These are phyloP conservation scores for Drosophila murphyi DNA, from an alignment of 1,140 invertebrate genomes.

Conservation along the genomic window DNA sequence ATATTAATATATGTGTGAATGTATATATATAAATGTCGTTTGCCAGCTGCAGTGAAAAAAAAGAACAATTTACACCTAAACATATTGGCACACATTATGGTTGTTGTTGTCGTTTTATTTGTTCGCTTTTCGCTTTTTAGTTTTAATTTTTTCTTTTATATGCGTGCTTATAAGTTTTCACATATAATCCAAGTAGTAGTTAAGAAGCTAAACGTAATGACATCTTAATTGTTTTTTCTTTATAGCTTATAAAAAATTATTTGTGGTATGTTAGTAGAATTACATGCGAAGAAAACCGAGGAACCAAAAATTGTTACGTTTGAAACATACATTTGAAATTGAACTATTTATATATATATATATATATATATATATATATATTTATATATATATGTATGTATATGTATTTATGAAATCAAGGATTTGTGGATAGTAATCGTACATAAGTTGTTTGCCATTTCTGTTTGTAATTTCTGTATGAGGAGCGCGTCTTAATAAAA, in stretches of 20 bases:
- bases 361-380: no score
- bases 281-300: conserved; percentile 43
- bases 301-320: conserved; percentile 53
- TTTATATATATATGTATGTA: no score
- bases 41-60: conserved; percentile 46
- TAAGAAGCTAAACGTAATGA: conserved; percentile 30
- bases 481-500: no score
- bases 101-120: conserved; percentile 13
- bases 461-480: background rate
- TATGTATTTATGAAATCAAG: conserved; percentile 9
- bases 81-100: conserved; percentile 71
- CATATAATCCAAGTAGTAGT: conserved; percentile 30
- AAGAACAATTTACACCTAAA: conserved; percentile 64
- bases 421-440: conserved; percentile 15
- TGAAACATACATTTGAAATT: conserved; percentile 43
- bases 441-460: background rate
- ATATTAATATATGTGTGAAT: conserved; percentile 22
- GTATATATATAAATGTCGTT: conserved; percentile 27
- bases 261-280: conserved; percentile 26
- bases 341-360: conserved; percentile 27
- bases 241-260: conserved; percentile 24
- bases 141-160: conserved; percentile 7
- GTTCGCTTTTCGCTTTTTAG: conserved; percentile 6
- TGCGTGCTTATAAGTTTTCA: conserved; percentile 8
- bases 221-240: conserved; percentile 7